Percentiles rank a stretch among this genome's conserved stretches.
phyloP scores from a whole-genome alignment of 2,888 invertebrate species.

The Andrena trimmerana region DNA sequence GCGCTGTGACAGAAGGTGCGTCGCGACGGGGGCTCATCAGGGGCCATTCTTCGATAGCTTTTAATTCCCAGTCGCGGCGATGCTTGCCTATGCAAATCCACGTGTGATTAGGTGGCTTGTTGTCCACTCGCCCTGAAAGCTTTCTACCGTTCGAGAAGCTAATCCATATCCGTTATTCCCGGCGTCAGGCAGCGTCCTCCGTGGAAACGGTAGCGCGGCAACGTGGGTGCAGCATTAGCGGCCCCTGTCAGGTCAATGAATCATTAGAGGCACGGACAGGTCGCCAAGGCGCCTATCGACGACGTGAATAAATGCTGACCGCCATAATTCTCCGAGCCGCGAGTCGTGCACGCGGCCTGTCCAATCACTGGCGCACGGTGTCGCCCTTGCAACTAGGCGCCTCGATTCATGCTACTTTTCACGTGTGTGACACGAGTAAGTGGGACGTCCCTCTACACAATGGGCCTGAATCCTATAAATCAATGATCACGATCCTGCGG shows the following conservation, averaged over 20 bases:
- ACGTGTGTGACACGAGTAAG: slow-evolving; percentile 60
- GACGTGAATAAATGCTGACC: slow-evolving; percentile 77
- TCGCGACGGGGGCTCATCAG: not conserved
- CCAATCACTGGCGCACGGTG: slow-evolving; percentile 56
- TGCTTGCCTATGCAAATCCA: slow-evolving; percentile 51
- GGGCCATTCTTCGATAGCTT: slow-evolving; percentile 14
- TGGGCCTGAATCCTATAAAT: slow-evolving; percentile 64
- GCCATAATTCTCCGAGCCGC: slow-evolving; percentile 74
- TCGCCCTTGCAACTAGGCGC: slow-evolving; percentile 63
- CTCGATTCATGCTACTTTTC: slow-evolving; percentile 67
- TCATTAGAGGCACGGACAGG: slow-evolving; percentile 75
- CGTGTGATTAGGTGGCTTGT: slow-evolving; percentile 57
- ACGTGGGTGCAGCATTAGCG: slow-evolving; percentile 74
- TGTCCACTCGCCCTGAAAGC: slow-evolving; percentile 22
- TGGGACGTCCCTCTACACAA: slow-evolving; percentile 68
- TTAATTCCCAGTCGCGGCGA: slow-evolving; percentile 23
- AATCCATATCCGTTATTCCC: slow-evolving; percentile 56
- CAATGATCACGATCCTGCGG: slow-evolving; percentile 57
- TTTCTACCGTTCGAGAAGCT: slow-evolving; percentile 47
- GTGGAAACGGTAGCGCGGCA: slow-evolving; percentile 69
- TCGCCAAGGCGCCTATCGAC: slow-evolving; percentile 74
- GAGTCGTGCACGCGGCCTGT: slow-evolving; percentile 44
- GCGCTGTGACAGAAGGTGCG: not conserved
- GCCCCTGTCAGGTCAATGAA: slow-evolving; percentile 76
- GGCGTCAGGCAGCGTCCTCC: slow-evolving; percentile 40